Conservation (phyloP, 2,113 vertebrate genomes). For the Brachirus orientalis region DNA sequence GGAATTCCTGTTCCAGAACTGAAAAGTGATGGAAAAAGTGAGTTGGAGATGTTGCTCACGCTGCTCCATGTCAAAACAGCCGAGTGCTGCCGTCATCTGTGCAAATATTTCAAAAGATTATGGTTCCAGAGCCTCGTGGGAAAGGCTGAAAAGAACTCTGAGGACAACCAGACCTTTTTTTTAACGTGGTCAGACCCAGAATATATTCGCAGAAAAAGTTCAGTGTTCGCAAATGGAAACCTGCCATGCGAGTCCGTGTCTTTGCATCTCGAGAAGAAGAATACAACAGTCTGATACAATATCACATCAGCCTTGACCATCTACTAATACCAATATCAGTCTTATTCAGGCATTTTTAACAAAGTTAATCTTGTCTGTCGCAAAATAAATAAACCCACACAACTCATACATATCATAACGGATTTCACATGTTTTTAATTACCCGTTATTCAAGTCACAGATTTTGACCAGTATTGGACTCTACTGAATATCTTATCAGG, state of each 20-base stretch:
- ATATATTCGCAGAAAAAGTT: slow-evolving; percentile 29
- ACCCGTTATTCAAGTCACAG: too few relatives aligned
- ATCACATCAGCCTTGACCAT: slow-evolving; percentile 34
- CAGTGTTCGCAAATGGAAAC: slow-evolving; percentile 49
- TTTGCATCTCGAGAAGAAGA: background rate
- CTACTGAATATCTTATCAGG: too few relatives aligned
- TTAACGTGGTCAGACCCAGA: slow-evolving; percentile 21
- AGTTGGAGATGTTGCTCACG: slow-evolving; percentile 51
- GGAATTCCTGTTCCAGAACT: slow-evolving; percentile 72
- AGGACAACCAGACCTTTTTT: slow-evolving; percentile 47
- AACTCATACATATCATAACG: too few relatives aligned
- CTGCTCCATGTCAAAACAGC: slow-evolving; percentile 73
- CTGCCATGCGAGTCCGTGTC: slow-evolving; percentile 38
- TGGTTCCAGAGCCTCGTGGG: slow-evolving; percentile 71
- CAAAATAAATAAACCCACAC: too few relatives aligned
- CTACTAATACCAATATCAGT: too few relatives aligned
- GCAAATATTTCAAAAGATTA: slow-evolving; percentile 81
- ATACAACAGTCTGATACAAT: background rate
- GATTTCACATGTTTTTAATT: too few relatives aligned
- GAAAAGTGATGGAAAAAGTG: slow-evolving; percentile 75
- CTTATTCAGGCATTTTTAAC: too few relatives aligned
- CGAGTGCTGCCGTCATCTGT: slow-evolving; percentile 70
- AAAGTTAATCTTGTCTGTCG: too few relatives aligned
- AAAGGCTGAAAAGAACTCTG: slow-evolving; percentile 59
- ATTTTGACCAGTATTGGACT: too few relatives aligned